These are phyloP conservation scores for Colletes gigas DNA, from an alignment of 1,140 invertebrate species.

Conservation along the genomic window DNA sequence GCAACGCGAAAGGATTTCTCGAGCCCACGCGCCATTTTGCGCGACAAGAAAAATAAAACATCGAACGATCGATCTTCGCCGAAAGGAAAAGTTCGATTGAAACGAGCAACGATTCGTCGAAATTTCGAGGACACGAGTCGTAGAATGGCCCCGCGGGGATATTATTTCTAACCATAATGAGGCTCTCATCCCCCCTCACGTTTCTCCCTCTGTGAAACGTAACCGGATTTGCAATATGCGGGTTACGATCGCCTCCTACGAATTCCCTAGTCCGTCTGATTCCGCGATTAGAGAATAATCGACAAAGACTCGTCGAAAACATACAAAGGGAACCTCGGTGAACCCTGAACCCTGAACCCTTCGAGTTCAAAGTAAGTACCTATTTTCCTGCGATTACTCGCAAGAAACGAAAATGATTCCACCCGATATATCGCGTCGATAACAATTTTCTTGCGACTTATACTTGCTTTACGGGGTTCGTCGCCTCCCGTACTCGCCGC, in stretches of 20 bases:
- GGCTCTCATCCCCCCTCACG: slow-evolving; percentile 5
- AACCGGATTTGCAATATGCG: slow-evolving; percentile 49
- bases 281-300: slow-evolving; percentile 21
- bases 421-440: not conserved
- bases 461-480: no score
- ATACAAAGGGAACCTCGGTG: not conserved
- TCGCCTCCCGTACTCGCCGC: no score
- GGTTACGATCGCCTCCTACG: slow-evolving; percentile 21
- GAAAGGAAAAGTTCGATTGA: no score
- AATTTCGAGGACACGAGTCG: not conserved
- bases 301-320: no score
- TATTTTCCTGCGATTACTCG: not conserved
- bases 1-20: no score
- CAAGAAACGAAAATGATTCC: not conserved
- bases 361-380: not conserved
- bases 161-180: slow-evolving; percentile 50
- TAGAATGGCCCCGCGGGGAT: slow-evolving; percentile 32
- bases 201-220: slow-evolving; percentile 24
- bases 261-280: slow-evolving; percentile 18
- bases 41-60: no score
- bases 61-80: no score
- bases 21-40: no score
- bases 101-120: no score
- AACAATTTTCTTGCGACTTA: not conserved
- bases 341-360: slow-evolving; percentile 5